Evolutionary conservation across 2,113 vertebrate species (phyloP).

Genomic region (Lipotes vexillifer): DNA sequence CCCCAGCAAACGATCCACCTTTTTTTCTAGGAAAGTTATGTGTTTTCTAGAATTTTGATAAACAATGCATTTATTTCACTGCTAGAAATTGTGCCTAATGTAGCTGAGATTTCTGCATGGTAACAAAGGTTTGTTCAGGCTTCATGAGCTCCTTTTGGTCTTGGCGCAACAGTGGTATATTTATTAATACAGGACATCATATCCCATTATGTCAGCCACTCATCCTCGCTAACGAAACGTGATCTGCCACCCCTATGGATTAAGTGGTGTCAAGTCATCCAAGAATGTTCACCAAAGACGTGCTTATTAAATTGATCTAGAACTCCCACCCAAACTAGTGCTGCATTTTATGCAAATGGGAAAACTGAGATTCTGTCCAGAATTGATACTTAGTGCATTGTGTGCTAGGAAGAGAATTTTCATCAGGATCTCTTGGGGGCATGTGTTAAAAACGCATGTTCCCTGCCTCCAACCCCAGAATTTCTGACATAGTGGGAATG

Average conservation of each 20-base stretch:
- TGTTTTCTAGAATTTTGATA: constrained; percentile 26
- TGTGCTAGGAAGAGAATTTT: neutral
- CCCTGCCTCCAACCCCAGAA: neutral
- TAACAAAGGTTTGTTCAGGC: neutral
- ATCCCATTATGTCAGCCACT: neutral
- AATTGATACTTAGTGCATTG: neutral
- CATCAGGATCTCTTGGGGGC: neutral
- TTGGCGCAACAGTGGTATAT: neutral
- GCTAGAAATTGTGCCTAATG: neutral
- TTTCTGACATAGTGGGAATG: neutral
- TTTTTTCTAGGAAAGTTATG: neutral
- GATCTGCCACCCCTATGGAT: neutral
- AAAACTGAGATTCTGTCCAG: neutral
- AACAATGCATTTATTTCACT: neutral
- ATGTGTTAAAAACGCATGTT: neutral
- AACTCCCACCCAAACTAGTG: neutral
- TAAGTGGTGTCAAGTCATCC: neutral
- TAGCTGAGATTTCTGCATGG: neutral
- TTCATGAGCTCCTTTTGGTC: neutral
- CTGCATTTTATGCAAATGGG: neutral
- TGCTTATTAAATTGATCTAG: neutral
- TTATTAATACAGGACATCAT: neutral
- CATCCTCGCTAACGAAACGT: neutral
- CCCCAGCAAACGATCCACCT: neutral
- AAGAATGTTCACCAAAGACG: neutral